Evolutionary conservation across 2,888 invertebrate species (phyloP).

Genomic region (Saturnia japonica): DNA sequence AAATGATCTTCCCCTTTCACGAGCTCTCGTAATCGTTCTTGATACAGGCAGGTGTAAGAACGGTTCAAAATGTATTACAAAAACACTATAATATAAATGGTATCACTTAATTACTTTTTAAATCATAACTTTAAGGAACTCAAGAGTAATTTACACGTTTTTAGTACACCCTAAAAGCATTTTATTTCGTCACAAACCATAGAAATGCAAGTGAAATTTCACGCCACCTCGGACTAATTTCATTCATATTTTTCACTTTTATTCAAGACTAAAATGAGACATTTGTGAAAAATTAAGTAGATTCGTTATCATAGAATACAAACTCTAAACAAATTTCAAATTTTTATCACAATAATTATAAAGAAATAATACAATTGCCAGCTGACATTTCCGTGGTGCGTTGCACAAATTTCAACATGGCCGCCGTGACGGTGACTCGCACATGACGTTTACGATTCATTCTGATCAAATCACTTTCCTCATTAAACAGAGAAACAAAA

Average conservation of each 20-base stretch:
- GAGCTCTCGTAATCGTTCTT: conserved; percentile 51
- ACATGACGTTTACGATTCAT: conserved; percentile 66
- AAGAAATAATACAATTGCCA: conserved; percentile 74
- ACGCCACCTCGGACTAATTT: conserved; percentile 72
- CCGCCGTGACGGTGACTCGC: conserved; percentile 72
- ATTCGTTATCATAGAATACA: conserved; percentile 49
- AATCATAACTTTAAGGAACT: conserved; percentile 63
- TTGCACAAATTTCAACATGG: conserved; percentile 82
- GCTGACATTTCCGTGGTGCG: conserved; percentile 82
- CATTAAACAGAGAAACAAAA: conserved; percentile 12
- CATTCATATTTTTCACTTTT: conserved; percentile 71
- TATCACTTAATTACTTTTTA: conserved; percentile 65
- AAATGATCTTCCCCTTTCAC: conserved; percentile 49
- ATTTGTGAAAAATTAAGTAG: conserved; percentile 44
- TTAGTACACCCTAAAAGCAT: conserved; percentile 61
- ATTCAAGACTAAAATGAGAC: conserved; percentile 44
- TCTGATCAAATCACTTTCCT: conserved; percentile 43
- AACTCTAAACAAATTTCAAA: conserved; percentile 42
- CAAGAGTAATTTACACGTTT: conserved; percentile 60
- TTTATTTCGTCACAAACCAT: conserved; percentile 77
- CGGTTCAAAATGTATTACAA: conserved; percentile 50
- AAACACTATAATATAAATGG: conserved; percentile 52
- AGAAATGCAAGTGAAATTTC: conserved; percentile 79
- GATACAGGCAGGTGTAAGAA: conserved; percentile 57
- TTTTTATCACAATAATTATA: conserved; percentile 64